Evolutionary conservation across 2,888 invertebrate species (phyloP), one percentile per base, ranked within the genome.

Genomic region (Stenichneumon culpator): DNA sequence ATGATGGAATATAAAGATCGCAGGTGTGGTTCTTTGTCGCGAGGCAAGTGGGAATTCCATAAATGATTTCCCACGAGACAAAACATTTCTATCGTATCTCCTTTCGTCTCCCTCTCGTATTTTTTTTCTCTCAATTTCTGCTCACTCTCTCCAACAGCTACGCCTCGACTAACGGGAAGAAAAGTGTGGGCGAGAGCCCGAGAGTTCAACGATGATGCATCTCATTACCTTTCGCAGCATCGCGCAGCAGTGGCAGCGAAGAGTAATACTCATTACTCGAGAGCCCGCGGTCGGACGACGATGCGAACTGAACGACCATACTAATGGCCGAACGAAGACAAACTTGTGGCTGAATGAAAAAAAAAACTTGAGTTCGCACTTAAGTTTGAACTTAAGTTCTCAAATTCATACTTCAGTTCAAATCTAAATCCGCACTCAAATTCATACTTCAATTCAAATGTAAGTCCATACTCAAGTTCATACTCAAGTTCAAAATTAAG

Each of bases 151-250:
- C 25, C 36, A 60, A 36, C 70, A 65, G 52, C 83, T 79, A 16
- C 36, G 65, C 75, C 75, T 75, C 47, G 70, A 65, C 54, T 79
- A 83, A 83, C 83, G 83, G 83, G 69, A 83, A 69, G 74, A 79
- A 75, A 83, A 83, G 79, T 83, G 83, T 83, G 83, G 83, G 83
- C 83, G 83, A 16, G 79, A 14, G 44, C 4, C 14, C 70, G 44
- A 70, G 75, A 79, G 79, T 79, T 79, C 75, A 75, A 83, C 79
- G 79, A 83, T 79, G 79, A 83, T 83, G 83, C 79, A 79, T 83
- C 83, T 75, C 74, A 83, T 83, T 83, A 79, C 73, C 60, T 74
- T 74, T 83, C 22, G 39, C 79, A 73, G 72, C 70, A 14, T n/a
- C n/a, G 52, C 32, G 11, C 36, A 63, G 70, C 57, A 57, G 68